Base-by-base conservation (phyloP, 2,113 vertebrate genomes). In the Nibea coibor region DNA sequence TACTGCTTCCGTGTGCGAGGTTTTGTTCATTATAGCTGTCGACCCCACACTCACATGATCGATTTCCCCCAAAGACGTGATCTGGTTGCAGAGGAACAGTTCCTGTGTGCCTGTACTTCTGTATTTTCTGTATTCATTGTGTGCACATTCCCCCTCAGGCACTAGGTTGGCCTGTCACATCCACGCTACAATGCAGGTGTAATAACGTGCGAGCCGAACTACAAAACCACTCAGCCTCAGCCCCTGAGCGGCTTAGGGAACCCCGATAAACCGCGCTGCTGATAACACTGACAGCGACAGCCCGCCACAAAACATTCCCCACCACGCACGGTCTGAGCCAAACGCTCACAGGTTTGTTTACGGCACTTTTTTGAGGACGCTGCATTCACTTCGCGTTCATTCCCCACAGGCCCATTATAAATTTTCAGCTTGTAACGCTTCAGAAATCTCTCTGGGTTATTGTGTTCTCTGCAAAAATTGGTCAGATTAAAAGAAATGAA, bases 191-290 rank as follows among this genome's bases (percentile, higher is more conserved):
- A 63, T 53, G 71, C 59, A 82, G 78, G 89, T 83, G 80, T 78
- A 90, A 82, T 58, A 73, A 83, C 7, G 4, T 45, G 57, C n/a
- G 48, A 81, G 63, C 51, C 16, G 35, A 74, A 57, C 68, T 57
- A 77, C 83, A 80, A 20, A 91, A 66, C 59, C 26, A 9, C 70
- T 77, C 48, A 78, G 56, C 35, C 45, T 87, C 84, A 75, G 74
- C 78, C 63, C 19, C 45, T 22, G 70, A 87, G 86, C 54, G 10
- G 54, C 72, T 72, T 28, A 48, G 85, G 78, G 72, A 77, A 74
- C 61, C 80, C 85, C 31, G 3, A 72, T 64, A 82, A 53, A 56
- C 51, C 82, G 8, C 20, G 16, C 17, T 26, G 12, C 53, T 75
- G 64, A 84, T 61, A 57, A 82, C 72, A 70, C 50, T 12, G 69